Conservation (phyloP, 2,888 invertebrate genomes). For the Caenorhabditis sp. region DNA sequence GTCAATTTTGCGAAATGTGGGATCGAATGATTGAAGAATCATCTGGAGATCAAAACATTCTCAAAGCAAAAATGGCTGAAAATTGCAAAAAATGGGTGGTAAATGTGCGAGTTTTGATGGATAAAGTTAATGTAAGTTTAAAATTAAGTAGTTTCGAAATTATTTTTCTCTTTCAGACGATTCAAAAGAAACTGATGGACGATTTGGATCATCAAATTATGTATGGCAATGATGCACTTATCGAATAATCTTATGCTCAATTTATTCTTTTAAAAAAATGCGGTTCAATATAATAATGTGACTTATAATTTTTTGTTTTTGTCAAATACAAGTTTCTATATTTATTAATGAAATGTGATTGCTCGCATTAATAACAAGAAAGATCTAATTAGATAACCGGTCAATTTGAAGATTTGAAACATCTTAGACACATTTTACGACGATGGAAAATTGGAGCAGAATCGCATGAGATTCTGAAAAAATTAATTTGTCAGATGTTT, state of each 20-base stretch:
- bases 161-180: neutral
- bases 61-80: constrained; percentile 31
- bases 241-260: constrained; percentile 14
- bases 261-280: neutral
- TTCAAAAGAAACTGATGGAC: constrained; percentile 19
- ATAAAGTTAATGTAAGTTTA: constrained; percentile 28
- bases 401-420: constrained; percentile 5
- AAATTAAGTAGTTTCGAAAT: neutral
- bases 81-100: constrained; percentile 20
- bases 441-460: constrained; percentile 12
- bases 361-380: too few species aligned
- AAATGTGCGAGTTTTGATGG: constrained; percentile 9
- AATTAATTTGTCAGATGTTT: neutral
- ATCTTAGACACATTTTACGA: constrained; percentile 15
- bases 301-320: too few species aligned
- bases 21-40: constrained; percentile 14
- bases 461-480: constrained; percentile 89
- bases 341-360: too few species aligned
- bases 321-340: too few species aligned
- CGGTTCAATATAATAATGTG: neutral
- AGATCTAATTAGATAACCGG: too few species aligned
- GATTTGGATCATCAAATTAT: constrained; percentile 27
- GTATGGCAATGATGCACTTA: constrained; percentile 27
- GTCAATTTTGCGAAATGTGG: constrained; percentile 17
- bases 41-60: constrained; percentile 10